These are phyloP conservation scores for Plagiodera versicolora DNA, from an alignment of 2,888 invertebrate genomes.

Conservation along the genomic window DNA sequence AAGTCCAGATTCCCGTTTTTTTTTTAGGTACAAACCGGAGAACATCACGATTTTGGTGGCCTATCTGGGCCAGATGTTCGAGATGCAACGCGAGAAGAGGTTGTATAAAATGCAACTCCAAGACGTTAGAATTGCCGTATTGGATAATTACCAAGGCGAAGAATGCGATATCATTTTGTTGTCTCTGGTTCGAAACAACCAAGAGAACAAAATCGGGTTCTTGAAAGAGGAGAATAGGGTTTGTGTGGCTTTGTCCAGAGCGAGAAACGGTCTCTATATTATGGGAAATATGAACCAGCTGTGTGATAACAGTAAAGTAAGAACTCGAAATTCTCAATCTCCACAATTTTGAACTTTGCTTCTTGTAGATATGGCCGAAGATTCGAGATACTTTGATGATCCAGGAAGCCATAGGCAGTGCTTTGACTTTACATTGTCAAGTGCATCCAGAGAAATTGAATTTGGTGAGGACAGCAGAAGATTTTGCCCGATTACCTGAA, in stretches of 20 bases:
- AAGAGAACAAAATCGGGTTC: constrained; percentile 69
- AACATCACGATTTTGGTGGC: constrained; percentile 75
- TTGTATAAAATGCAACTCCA: constrained; percentile 58
- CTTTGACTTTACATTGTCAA: constrained; percentile 58
- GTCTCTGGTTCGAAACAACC: constrained; percentile 77
- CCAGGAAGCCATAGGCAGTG: constrained; percentile 60
- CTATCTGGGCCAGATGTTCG: constrained; percentile 70
- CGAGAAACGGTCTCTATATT: constrained; percentile 69
- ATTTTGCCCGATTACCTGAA: constrained; percentile 59
- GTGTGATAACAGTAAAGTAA: constrained; percentile 54
- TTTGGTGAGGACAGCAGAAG: constrained; percentile 42
- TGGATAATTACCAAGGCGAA: constrained; percentile 83
- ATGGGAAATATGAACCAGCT: constrained; percentile 71
- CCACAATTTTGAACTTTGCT: too few species aligned
- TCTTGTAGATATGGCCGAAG: constrained; percentile 59
- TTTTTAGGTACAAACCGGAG: constrained; percentile 38
- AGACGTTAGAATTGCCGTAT: constrained; percentile 65
- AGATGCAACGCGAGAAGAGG: constrained; percentile 61
- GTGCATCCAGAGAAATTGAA: constrained; percentile 53
- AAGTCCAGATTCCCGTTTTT: too few species aligned
- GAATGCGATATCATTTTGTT: constrained; percentile 78
- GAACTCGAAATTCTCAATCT: too few species aligned
- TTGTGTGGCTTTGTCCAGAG: constrained; percentile 78
- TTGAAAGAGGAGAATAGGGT: constrained; percentile 70
- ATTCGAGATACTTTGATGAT: constrained; percentile 56